A percentile compares a stretch with the other conserved stretches of the same genome.
Conservation (phyloP, 2,113 vertebrate species). For the Thermophis baileyi region DNA sequence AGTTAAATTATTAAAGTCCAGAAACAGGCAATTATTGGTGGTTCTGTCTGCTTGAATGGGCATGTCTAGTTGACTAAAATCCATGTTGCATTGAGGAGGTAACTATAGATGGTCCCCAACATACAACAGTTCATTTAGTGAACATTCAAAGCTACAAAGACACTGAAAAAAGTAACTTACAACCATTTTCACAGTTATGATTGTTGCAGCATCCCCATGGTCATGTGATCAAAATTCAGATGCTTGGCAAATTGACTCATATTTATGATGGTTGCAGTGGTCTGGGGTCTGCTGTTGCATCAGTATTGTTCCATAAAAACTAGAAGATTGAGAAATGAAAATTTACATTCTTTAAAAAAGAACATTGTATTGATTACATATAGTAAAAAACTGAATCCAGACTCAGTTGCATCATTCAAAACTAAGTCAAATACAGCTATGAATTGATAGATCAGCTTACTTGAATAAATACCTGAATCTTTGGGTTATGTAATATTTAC, state of each 20-base stretch:
- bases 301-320: neutral
- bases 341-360: neutral
- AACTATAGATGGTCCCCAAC: neutral
- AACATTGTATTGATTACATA: neutral
- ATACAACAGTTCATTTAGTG: neutral
- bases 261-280: neutral
- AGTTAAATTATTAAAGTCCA: neutral
- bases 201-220: neutral
- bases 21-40: neutral
- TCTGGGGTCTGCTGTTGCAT: neutral
- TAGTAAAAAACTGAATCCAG: neutral
- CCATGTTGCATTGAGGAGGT: neutral
- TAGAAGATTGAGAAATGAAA: neutral
- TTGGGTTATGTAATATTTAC: neutral
- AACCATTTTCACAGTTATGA: neutral
- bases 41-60: neutral
- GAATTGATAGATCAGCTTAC: neutral
- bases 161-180: neutral
- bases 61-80: neutral
- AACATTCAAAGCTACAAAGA: neutral
- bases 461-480: neutral
- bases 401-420: neutral
- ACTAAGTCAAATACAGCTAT: neutral
- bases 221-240: neutral
- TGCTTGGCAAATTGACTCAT: neutral